Evolutionary conservation across 2,888 invertebrate species (phyloP).

Genomic region (Xestia xanthographa): DNA sequence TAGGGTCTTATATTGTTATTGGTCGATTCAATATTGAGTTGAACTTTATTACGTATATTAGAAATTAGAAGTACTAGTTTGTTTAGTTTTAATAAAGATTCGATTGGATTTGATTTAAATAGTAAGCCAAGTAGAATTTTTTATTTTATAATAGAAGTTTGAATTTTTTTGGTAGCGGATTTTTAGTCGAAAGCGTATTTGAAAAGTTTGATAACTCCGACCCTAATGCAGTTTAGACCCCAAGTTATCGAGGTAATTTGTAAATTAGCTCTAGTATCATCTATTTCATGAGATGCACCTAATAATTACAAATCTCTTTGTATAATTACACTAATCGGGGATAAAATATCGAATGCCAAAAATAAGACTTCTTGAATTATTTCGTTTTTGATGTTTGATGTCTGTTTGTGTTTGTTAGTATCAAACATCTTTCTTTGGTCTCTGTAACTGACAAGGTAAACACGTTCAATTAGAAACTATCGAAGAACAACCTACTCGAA

Average conservation of each 20-base stretch:
- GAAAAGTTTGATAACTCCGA: neutral
- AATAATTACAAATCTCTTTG: neutral
- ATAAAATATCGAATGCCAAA: neutral
- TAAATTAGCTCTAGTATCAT: neutral
- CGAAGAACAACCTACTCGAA: slow-evolving; percentile 20
- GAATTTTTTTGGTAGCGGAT: neutral
- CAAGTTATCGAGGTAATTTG: neutral
- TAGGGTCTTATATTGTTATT: slow-evolving; percentile 6
- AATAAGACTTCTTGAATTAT: neutral
- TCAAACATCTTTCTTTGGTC: slow-evolving; percentile 2
- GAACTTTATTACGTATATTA: neutral
- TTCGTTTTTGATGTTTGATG: neutral
- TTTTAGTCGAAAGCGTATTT: neutral
- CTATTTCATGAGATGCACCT: neutral
- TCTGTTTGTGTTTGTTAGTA: neutral
- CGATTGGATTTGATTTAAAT: neutral
- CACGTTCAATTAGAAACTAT: slow-evolving; percentile 19
- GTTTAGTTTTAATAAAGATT: neutral
- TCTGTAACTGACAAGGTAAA: slow-evolving; percentile 16
- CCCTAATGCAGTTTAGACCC: neutral
- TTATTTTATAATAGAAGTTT: neutral
- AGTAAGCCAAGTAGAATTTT: neutral
- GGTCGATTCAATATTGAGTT: neutral
- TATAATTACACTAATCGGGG: neutral
- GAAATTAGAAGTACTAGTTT: neutral